phyloP scores from a whole-genome alignment of 1,140 invertebrate genomes.

The Phortica variegata region DNA sequence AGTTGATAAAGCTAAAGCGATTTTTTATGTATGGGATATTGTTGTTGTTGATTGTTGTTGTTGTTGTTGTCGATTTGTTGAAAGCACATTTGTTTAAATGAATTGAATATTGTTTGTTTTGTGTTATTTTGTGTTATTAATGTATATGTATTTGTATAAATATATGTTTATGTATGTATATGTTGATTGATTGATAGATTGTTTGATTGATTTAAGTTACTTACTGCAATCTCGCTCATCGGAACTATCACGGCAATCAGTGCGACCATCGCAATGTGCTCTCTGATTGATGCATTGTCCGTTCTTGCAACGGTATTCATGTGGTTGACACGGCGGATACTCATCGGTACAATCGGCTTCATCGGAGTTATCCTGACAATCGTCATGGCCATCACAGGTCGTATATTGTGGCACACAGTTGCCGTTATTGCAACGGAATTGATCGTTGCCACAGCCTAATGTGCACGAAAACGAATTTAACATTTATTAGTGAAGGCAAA shows the following conservation, averaged over 20 bases:
- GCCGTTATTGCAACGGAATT: conserved; percentile 61
- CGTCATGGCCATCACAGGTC: conserved; percentile 69
- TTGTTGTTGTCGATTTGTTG: conserved; percentile 1
- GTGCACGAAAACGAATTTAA: too few species aligned
- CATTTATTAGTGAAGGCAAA: too few species aligned
- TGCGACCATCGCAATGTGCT: conserved; percentile 65
- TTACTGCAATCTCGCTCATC: conserved; percentile 72
- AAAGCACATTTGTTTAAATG: conserved; percentile 4
- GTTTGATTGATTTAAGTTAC: conserved; percentile 36
- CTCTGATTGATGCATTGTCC: conserved; percentile 60
- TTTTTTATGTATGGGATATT: too few species aligned
- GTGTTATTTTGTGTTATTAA: background rate
- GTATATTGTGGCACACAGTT: conserved; percentile 67
- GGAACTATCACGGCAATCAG: conserved; percentile 70
- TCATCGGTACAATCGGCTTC: conserved; percentile 62
- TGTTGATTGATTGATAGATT: background rate
- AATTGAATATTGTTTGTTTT: background rate
- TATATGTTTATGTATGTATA: background rate
- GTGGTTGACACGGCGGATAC: conserved; percentile 54
- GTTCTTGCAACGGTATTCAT: conserved; percentile 59
- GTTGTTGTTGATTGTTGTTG: conserved; percentile 4
- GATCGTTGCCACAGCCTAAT: conserved; percentile 57
- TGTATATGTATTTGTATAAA: background rate
- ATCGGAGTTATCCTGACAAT: conserved; percentile 77
- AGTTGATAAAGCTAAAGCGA: too few species aligned